Base-by-base conservation (phyloP, 2,113 vertebrate genomes). In the Typhlomys cinereus region DNA sequence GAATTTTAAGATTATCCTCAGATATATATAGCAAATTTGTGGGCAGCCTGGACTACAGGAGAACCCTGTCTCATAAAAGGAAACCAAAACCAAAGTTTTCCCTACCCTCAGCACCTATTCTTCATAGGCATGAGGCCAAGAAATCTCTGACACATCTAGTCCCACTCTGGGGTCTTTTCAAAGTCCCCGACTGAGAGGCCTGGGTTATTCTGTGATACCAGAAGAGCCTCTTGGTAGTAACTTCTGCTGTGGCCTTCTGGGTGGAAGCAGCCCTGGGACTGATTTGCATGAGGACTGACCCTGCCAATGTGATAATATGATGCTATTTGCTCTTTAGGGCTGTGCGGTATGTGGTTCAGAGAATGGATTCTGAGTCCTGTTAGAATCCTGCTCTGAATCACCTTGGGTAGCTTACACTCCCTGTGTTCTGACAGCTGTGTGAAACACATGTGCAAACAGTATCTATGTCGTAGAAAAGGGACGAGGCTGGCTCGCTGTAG, bases 251-350 rank as follows among this genome's bases (percentile, higher is more conserved):
- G 74, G 27, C 39, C 86, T 66, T 81, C 34, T 52, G 18, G 6
- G 13, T 13, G 52, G 44, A 27, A 71, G 25, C 52, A 36, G 5
- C 2, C 0, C 39, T 74, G 39, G 15, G 46, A 12, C 67, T 89
- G 34, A 5, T 1, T 5, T 7, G 23, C 74, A 21, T 0, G 0
- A 61, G 4, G 34, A 18, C 31, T 17, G 44, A n/a, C 7, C 14
- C 31, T 50, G 59, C 85, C 57, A 34, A 59, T 50, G 18, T 46
- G 18, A 70, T 70, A 5, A 34, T 52, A 18, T 13, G 36, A 4
- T 18, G 14, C 71, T 5, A 10, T 31, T 23, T 23, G 4, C 7
- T 10, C 59, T 48, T 44, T 6, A n/a, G 23, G 36, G 21, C 4
- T 52, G 29, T 76, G 7, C n/a, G 34, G 50, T 7, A 29, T 12